A percentile compares a stretch with the other conserved stretches of the same genome.
These are phyloP conservation scores for Drosophila lutescens DNA, from an alignment of 2,888 invertebrate genomes.

Conservation along the genomic window DNA sequence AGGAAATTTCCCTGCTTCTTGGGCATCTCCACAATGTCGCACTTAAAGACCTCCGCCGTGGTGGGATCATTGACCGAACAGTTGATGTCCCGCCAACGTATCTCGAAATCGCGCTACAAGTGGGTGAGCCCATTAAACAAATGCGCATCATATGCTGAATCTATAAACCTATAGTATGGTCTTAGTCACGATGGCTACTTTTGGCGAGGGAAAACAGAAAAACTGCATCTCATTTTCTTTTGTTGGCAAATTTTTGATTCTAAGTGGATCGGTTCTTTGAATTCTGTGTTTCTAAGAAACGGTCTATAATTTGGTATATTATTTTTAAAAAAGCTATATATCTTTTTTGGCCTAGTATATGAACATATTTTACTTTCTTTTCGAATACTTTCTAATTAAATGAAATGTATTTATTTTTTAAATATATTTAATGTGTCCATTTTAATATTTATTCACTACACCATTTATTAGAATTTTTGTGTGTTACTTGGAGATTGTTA, in stretches of 20 bases:
- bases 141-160: slow-evolving; percentile 14
- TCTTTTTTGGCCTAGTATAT: too few species aligned
- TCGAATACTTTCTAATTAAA: too few species aligned
- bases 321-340: too few species aligned
- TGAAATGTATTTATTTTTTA: too few species aligned
- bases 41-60: slow-evolving; percentile 44
- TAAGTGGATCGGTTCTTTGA: neutral
- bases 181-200: slow-evolving; percentile 16
- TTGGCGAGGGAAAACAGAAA: neutral
- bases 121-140: slow-evolving; percentile 39
- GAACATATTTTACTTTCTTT: too few species aligned
- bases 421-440: too few species aligned
- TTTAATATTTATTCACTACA: too few species aligned
- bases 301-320: neutral
- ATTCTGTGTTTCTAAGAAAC: neutral
- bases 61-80: slow-evolving; percentile 57
- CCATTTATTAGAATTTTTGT: neutral
- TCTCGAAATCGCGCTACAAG: slow-evolving; percentile 46
- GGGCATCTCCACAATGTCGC: slow-evolving; percentile 49
- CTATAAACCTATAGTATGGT: slow-evolving; percentile 5
- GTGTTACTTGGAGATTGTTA: too few species aligned
- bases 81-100: slow-evolving; percentile 45
- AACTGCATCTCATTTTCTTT: slow-evolving; percentile 16
- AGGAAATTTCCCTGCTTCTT: slow-evolving; percentile 56
- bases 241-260: neutral